Percentiles rank a stretch among this genome's conserved stretches.
Evolutionary conservation across 2,888 invertebrate species (phyloP).

Genomic region (Mythimna loreyi): DNA sequence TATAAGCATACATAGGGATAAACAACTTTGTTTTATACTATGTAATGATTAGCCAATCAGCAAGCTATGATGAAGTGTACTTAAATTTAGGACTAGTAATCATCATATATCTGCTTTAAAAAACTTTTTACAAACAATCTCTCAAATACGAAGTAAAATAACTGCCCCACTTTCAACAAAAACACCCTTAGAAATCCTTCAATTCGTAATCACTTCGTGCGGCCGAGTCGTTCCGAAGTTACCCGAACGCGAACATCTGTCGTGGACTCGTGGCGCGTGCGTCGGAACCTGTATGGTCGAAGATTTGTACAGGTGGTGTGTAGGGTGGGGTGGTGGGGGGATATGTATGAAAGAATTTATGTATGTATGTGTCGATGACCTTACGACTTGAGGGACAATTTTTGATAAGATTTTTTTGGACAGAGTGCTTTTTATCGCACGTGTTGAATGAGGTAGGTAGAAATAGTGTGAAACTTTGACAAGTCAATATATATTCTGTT

Average conservation of each 20-base stretch:
- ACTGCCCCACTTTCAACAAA: constrained; percentile 52
- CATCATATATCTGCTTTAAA: background rate
- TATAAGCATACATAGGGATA: no score
- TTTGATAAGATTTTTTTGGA: constrained; percentile 51
- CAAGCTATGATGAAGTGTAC: no score
- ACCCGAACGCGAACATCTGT: constrained; percentile 72
- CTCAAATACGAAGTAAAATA: constrained; percentile 36
- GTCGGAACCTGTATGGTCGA: constrained; percentile 65
- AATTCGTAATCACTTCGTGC: constrained; percentile 44
- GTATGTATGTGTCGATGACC: constrained; percentile 64
- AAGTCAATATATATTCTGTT: background rate
- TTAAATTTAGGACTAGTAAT: constrained; percentile 4
- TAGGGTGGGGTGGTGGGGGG: constrained; percentile 61
- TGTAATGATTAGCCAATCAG: no score
- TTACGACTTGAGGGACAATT: constrained; percentile 29
- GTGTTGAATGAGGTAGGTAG: background rate
- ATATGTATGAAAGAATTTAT: constrained; percentile 56
- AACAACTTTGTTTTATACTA: no score
- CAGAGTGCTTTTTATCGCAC: background rate
- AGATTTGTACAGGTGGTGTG: constrained; percentile 71
- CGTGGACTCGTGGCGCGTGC: constrained; percentile 75
- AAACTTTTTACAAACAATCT: constrained; percentile 27
- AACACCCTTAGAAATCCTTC: constrained; percentile 57
- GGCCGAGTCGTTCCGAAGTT: constrained; percentile 61
- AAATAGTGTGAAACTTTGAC: background rate